Evolutionary conservation across 2,888 invertebrate species (phyloP).

Genomic region (Lasioglossum marginatum): DNA sequence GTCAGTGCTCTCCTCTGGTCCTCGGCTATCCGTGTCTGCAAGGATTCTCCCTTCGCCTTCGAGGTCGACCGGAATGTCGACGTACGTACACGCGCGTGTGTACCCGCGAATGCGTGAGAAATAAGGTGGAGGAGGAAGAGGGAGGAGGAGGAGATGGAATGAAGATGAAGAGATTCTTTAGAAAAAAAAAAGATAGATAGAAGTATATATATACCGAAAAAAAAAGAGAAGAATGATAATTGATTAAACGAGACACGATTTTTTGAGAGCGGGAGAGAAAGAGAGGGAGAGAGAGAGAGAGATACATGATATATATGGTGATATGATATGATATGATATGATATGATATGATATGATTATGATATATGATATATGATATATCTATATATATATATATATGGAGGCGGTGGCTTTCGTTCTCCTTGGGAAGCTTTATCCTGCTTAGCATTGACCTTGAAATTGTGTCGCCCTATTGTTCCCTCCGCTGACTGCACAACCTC

Average conservation of each 20-base stretch:
- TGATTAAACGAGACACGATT: conserved; percentile 13
- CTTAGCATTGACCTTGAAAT: conserved; percentile 85
- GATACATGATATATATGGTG: conserved; percentile 29
- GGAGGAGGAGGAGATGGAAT: conserved; percentile 24
- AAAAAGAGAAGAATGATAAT: neutral
- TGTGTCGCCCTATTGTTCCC: conserved; percentile 85
- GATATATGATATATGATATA: conserved; percentile 59
- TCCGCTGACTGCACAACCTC: conserved; percentile 85
- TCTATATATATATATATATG: conserved; percentile 61
- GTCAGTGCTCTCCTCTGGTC: conserved; percentile 73
- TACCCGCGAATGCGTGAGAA: conserved; percentile 68
- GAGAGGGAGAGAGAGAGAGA: conserved; percentile 35
- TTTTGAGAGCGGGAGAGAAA: conserved; percentile 18
- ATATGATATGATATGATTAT: conserved; percentile 25
- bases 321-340: conserved; percentile 44
- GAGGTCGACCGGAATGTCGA: conserved; percentile 73
- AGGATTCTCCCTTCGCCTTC: conserved; percentile 75
- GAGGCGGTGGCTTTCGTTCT: conserved; percentile 75
- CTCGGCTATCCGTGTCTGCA: conserved; percentile 72
- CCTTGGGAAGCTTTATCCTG: conserved; percentile 84
- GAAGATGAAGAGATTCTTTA: conserved; percentile 35
- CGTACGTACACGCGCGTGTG: conserved; percentile 64
- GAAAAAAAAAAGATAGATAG: conserved; percentile 2
- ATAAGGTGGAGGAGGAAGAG: conserved; percentile 60
- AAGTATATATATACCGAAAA: neutral